Evolutionary conservation across 2,797 vertebrate genomes (phyloP).

Genomic region (Pseudomugil gertrudae): DNA sequence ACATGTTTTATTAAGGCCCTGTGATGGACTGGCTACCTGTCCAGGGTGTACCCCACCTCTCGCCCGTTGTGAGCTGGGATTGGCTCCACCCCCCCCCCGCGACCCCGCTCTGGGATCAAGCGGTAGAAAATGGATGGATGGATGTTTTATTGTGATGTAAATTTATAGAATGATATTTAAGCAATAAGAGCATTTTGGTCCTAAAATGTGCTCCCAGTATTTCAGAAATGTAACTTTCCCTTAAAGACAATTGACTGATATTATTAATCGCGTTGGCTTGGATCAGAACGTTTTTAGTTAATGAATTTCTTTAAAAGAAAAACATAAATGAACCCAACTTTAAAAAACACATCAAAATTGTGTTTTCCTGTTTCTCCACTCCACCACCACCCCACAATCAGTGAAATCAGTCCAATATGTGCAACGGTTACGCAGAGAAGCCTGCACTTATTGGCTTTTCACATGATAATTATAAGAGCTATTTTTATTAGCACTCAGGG

Average conservation of each 20-base stretch:
- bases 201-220: not conserved
- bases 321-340: slow-evolving; percentile 6
- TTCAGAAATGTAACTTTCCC: not conserved
- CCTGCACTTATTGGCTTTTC: slow-evolving; percentile 29
- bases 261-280: too few species aligned
- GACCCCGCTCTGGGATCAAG: too few species aligned
- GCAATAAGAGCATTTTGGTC: too few species aligned
- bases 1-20: too few species aligned
- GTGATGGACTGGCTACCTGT: too few species aligned
- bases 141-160: too few species aligned
- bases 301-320: slow-evolving; percentile 21
- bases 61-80: too few species aligned
- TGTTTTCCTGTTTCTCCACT: slow-evolving; percentile 6
- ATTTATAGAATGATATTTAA: not conserved
- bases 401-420: slow-evolving; percentile 42
- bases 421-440: slow-evolving; percentile 17
- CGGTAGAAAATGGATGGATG: too few species aligned
- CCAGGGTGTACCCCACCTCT: too few species aligned
- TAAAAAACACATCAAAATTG: slow-evolving; percentile 25
- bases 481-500: slow-evolving; percentile 8
- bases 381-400: slow-evolving; percentile 24
- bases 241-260: slow-evolving; percentile 2
- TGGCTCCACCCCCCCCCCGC: too few species aligned
- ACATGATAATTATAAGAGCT: slow-evolving; percentile 30
- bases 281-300: too few species aligned